These are phyloP conservation scores for Calonectris borealis DNA, from an alignment of 2,113 vertebrate genomes.

Conservation along the genomic window DNA sequence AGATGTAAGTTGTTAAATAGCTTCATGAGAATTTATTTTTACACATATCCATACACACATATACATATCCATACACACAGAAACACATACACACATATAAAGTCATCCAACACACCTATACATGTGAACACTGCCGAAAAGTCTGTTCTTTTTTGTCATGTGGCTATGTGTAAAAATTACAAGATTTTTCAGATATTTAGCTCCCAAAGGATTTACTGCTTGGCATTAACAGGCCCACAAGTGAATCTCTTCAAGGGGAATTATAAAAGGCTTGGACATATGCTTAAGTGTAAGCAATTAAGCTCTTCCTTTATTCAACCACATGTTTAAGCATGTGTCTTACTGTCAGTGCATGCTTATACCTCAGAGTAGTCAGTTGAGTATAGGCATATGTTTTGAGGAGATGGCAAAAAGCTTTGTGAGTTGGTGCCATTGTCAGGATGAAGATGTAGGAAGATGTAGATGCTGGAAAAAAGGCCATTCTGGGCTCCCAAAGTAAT, in stretches of 20 bases:
- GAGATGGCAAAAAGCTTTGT: neutral
- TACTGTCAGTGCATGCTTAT: neutral
- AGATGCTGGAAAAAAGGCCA: neutral
- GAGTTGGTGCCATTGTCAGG: neutral
- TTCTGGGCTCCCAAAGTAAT: neutral
- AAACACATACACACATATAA: fast-evolving
- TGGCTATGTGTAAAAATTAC: neutral
- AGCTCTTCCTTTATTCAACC: neutral
- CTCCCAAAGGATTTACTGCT: neutral
- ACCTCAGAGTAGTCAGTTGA: neutral
- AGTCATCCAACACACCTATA: neutral
- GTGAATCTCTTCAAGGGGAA: neutral
- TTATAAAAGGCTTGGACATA: neutral
- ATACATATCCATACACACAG: neutral
- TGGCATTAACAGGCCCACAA: neutral
- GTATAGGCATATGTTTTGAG: neutral
- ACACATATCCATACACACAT: neutral
- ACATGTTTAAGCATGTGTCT: neutral
- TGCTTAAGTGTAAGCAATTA: neutral
- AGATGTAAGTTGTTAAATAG: neutral
- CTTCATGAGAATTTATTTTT: neutral
- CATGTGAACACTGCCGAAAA: neutral
- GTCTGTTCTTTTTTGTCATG: neutral
- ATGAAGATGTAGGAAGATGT: conserved; percentile 1
- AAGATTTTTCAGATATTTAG: neutral